Conservation (phyloP, 2,888 invertebrate genomes). For the Metalampra italica region DNA sequence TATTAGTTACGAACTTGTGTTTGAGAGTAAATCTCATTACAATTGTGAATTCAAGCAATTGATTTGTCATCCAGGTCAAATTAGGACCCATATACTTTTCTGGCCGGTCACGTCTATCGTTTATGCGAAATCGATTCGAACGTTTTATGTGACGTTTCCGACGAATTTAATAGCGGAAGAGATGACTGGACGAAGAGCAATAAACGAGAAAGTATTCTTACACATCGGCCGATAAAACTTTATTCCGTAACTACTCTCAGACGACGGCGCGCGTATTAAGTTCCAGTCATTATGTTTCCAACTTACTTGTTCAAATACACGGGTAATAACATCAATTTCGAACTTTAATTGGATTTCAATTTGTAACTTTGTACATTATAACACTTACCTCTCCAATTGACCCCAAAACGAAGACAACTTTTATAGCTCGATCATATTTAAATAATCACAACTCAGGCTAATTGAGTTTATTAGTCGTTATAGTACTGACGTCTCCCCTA, state of each 20-base stretch:
- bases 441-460: slow-evolving; percentile 5
- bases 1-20: neutral
- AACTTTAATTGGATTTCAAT: slow-evolving; percentile 31
- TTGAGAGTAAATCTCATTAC: neutral
- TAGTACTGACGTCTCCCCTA: slow-evolving; percentile 23
- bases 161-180: slow-evolving; percentile 69
- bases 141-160: slow-evolving; percentile 74
- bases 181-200: slow-evolving; percentile 70
- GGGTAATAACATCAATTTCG: slow-evolving; percentile 27
- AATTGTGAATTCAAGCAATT: slow-evolving; percentile 27
- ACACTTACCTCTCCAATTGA: slow-evolving; percentile 16
- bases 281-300: slow-evolving; percentile 27
- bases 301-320: slow-evolving; percentile 23
- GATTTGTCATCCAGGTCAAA: slow-evolving; percentile 45
- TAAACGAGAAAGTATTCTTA: slow-evolving; percentile 74
- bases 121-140: slow-evolving; percentile 74
- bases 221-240: slow-evolving; percentile 68
- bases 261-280: slow-evolving; percentile 31
- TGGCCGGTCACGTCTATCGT: slow-evolving; percentile 69
- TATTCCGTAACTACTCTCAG: slow-evolving; percentile 47
- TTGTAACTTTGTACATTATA: slow-evolving; percentile 17
- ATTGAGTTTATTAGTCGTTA: slow-evolving; percentile 14
- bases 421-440: slow-evolving; percentile 8
- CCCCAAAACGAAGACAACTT: slow-evolving; percentile 18
- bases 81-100: slow-evolving; percentile 53